Base-by-base conservation (phyloP, 2,888 invertebrate genomes). In the Apamea epomidion region DNA sequence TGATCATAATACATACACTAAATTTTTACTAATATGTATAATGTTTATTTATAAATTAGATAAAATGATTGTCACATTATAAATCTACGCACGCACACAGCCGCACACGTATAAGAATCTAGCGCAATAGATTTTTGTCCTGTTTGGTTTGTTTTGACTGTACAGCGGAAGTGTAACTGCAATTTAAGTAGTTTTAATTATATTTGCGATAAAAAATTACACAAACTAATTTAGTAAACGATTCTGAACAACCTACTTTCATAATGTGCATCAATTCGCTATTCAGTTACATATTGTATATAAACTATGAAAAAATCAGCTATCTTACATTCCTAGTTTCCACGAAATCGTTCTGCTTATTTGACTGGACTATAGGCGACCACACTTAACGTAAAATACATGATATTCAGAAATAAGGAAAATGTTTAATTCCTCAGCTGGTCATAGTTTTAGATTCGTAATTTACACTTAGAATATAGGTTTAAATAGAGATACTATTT, bases 381-480 rank as follows among this genome's bases (percentile, higher is more conserved):
- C 25, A 65, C 51, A 65, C 18, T 37, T 32, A 32, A n/a, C 6
- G 7, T 58, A 12, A 37, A 60, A 7, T 18, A 21, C 37, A 29
- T 5, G 18, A 25, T 29, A 51, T 25, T 4, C 14, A 60, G 12
- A n/a, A 51, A 64, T 42, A 77, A 7, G 6, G 2, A 51, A 37
- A 45, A 45, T 32, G 18, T 37, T 69, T 48, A 69, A 25, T 37
- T 64, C 37, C 48, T 62, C 58, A 51, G 48, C 29, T 68, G 67
- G 29, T 37, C n/a, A n/a, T 76, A 67, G 45, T 60, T 42, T 51
- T 21, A 82, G 45, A 69, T 25, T 58, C 25, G 25, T 73, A 18
- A 67, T 42, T 51, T 60, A 71, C 21, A 29, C n/a, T 67, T 67
- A 54, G 2, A 54, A 60, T 75, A n/a, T 64, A 45, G 4, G 0